Evolutionary conservation across 2,888 invertebrate species (phyloP).

Genomic region (Nephrotoma flavescens): DNA sequence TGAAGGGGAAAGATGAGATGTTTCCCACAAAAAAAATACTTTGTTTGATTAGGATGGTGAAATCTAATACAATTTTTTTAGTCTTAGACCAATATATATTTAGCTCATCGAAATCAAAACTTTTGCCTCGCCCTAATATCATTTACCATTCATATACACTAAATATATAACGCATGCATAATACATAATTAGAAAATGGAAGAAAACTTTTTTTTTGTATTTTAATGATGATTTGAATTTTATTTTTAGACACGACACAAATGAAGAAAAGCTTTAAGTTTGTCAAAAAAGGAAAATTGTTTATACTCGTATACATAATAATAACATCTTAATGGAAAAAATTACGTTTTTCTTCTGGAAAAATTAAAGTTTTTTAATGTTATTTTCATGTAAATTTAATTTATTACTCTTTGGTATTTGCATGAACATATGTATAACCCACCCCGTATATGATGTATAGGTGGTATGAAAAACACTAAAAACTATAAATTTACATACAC

Average conservation of each 20-base stretch:
- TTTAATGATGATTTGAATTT: neutral
- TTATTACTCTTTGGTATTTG: neutral
- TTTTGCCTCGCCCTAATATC: neutral
- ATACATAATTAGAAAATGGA: neutral
- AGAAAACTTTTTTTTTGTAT: neutral
- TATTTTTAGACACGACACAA: neutral
- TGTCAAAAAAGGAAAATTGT: neutral
- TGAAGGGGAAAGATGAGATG: too few relatives aligned
- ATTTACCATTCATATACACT: neutral
- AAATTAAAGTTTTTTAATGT: neutral
- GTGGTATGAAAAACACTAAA: neutral
- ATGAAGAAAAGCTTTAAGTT: neutral
- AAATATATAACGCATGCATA: neutral
- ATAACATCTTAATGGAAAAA: neutral
- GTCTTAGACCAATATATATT: too few relatives aligned
- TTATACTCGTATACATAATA: too few relatives aligned
- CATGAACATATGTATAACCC: too few relatives aligned
- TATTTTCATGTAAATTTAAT: neutral
- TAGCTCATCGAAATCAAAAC: too few relatives aligned
- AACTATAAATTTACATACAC: neutral
- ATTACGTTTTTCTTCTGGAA: neutral
- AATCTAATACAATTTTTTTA: too few relatives aligned
- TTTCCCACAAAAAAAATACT: too few relatives aligned
- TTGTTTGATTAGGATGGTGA: too few relatives aligned
- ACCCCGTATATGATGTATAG: too few relatives aligned